A percentile compares a stretch with the other conserved stretches of the same genome.
Evolutionary conservation across 2,888 invertebrate species (phyloP).

Genomic region (Agrochola litura): DNA sequence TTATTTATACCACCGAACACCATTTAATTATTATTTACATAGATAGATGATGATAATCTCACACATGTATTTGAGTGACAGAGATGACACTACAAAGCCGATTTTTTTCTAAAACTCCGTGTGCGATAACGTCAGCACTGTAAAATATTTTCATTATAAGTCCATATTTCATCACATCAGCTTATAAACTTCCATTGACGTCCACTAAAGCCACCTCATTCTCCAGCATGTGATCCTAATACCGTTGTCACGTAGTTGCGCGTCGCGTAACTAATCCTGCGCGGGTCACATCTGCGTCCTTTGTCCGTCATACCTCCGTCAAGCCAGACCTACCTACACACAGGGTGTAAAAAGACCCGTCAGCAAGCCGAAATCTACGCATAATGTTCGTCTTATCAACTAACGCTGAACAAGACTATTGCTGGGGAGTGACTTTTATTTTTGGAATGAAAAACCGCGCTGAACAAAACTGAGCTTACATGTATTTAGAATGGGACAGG

Average conservation of each 20-base stretch:
- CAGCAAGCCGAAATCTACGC: constrained; percentile 6
- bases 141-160: neutral
- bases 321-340: neutral
- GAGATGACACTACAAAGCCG: no score
- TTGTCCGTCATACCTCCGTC: constrained; percentile 49
- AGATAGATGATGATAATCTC: no score
- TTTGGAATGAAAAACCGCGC: neutral
- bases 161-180: constrained; percentile 28
- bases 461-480: neutral
- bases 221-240: neutral
- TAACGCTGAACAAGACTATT: neutral
- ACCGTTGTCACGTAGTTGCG: constrained; percentile 43
- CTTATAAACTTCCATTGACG: constrained; percentile 29
- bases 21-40: neutral
- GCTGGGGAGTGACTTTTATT: neutral
- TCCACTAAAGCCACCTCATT: constrained; percentile 17
- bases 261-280: constrained; percentile 38
- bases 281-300: constrained; percentile 53
- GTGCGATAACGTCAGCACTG: neutral
- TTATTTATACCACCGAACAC: no score
- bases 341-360: constrained; percentile 15
- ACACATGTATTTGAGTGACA: no score
- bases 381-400: neutral
- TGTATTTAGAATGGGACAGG: no score
- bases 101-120: neutral